Percentiles rank a stretch among this genome's conserved stretches.
These are phyloP conservation scores for Sardina pilchardus DNA, from an alignment of 2,113 vertebrate species.

Conservation along the genomic window DNA sequence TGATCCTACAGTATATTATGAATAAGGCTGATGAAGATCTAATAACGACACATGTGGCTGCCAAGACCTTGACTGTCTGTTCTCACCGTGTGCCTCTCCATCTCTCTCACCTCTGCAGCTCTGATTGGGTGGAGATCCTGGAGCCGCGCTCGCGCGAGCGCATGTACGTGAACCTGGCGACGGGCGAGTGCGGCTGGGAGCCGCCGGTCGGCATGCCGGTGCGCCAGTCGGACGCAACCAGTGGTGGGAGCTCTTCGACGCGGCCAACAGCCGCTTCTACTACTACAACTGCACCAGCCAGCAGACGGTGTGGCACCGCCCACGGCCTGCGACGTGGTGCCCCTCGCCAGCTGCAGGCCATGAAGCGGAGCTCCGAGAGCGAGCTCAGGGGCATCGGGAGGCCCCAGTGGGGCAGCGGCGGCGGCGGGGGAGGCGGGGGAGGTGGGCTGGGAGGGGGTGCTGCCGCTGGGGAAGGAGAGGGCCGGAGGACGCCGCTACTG, in stretches of 20 bases:
- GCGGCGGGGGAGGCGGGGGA: not conserved
- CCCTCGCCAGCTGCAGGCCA: constrained; percentile 78
- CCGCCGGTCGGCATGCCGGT: constrained; percentile 67
- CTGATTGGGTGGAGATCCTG: constrained; percentile 80
- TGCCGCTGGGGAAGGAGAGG: constrained; percentile 35
- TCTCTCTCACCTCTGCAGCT: constrained; percentile 57
- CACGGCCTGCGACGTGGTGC: constrained; percentile 74
- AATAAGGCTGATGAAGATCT: no score
- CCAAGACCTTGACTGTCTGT: not conserved
- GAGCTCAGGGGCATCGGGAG: constrained; percentile 48
- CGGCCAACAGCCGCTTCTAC: constrained; percentile 79
- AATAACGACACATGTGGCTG: no score
- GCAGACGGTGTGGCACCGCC: constrained; percentile 81
- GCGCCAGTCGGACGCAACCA: constrained; percentile 76
- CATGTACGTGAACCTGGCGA: constrained; percentile 78
- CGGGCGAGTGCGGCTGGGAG: constrained; percentile 78
- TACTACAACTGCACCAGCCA: constrained; percentile 76
- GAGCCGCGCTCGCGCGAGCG: constrained; percentile 77
- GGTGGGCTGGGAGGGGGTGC: not conserved
- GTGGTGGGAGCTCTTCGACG: constrained; percentile 82
- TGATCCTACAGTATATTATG: no score
- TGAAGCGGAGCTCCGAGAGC: constrained; percentile 69
- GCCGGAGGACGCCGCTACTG: constrained; percentile 55
- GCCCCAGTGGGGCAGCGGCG: constrained; percentile 38
- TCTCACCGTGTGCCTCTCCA: not conserved